phyloP scores from a whole-genome alignment of 2,113 vertebrate genomes.

The Brachypodius melanocephalos region DNA sequence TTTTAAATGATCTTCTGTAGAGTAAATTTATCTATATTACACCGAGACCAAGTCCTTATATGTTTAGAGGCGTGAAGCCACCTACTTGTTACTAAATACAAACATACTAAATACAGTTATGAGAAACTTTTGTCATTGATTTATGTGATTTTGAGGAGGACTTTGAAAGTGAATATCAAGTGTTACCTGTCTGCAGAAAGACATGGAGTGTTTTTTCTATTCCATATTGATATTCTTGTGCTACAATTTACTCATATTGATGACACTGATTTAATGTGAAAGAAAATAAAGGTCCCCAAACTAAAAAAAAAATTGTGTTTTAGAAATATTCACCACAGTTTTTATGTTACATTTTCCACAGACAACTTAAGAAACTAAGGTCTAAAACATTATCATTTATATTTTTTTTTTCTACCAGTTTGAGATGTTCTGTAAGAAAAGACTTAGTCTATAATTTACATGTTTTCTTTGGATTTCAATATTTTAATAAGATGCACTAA shows the following conservation, averaged over 20 bases:
- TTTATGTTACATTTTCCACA: background rate
- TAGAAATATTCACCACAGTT: background rate
- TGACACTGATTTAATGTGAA: background rate
- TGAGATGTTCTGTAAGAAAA: background rate
- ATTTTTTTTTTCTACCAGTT: background rate
- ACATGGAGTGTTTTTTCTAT: background rate
- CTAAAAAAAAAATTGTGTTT: background rate
- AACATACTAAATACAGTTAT: background rate
- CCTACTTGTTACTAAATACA: background rate
- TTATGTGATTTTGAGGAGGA: background rate
- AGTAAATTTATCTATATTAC: background rate
- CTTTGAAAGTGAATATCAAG: background rate
- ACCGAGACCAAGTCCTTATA: background rate
- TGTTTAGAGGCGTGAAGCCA: background rate
- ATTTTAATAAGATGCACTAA: background rate
- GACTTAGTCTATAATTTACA: background rate
- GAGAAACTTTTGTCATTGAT: background rate
- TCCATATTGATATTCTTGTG: background rate
- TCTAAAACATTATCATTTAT: background rate
- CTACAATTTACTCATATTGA: background rate
- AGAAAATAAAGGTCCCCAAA: background rate
- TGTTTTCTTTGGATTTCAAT: background rate
- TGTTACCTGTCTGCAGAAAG: background rate
- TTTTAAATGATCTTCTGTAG: background rate
- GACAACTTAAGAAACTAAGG: background rate